Evolutionary conservation across 1,140 invertebrate species (phyloP), one percentile per base, ranked within the genome.

Genomic region (Drosophila tristis): DNA sequence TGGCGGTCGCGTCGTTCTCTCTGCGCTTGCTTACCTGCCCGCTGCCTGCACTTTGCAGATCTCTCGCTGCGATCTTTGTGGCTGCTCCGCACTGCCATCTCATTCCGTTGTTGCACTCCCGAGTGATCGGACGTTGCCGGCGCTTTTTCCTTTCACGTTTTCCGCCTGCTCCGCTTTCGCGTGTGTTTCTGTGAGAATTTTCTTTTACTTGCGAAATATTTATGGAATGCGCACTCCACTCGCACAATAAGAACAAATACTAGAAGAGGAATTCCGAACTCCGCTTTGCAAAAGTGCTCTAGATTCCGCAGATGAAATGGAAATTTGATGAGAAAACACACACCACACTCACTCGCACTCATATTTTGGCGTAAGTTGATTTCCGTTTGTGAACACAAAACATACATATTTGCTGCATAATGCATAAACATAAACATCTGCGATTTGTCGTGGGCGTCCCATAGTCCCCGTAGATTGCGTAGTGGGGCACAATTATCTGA

Each of bases 401-500:
- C 25, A 62, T 13, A 48, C 8, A 63, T 9, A 20, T 65, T 65
- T 43, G 29, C 59, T 63, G 47, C 48, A 48, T 64, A n/a, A 20
- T 63, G 47, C 48, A 48, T 64, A 16, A 63, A 29, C 39, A 64
- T 35, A 16, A 63, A 29, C 39, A 64, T 35, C 35, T 55, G 53
- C 15, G 23, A 5, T 31, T 26, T 35, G 8, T 45, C 44, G 59
- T 63, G 47, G 68, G 82, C 75, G 84, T 81, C 8, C 31, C 23
- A 25, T 25, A 4, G 29, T 31, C 7, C 29, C 50, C 65, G 78
- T 54, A 42, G 58, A 63, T 56, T 63, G 65, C 57, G 51, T 73
- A 61, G 56, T 75, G 73, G 62, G 73, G 75, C 76, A 76, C 56
- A 78, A 75, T 78, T 87, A 87, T 87, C 84, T 87, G 82, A 87